phyloP scores from a whole-genome alignment of 2,113 vertebrate genomes.

The Toxotes jaculatrix region DNA sequence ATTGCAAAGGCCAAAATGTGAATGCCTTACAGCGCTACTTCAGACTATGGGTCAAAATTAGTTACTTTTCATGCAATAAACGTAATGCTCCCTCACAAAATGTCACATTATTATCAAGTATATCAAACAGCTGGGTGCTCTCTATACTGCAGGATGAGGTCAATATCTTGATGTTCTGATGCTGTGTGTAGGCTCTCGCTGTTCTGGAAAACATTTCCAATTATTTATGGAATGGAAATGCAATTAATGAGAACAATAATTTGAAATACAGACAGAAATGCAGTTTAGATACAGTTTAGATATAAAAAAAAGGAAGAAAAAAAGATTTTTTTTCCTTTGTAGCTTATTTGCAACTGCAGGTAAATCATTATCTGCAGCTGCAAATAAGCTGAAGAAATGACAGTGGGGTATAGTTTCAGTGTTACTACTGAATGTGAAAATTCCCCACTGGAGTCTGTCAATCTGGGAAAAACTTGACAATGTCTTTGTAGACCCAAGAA shows the following conservation, averaged over 20 bases:
- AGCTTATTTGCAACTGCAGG: too few relatives aligned
- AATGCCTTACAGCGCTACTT: constrained; percentile 7
- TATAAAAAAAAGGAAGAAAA: too few relatives aligned
- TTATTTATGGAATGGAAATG: too few relatives aligned
- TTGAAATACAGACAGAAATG: constrained; percentile 2
- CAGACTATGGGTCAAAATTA: constrained; percentile 32
- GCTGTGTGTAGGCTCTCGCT: background rate
- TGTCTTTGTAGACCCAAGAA: constrained; percentile 69
- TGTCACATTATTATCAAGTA: constrained; percentile 37
- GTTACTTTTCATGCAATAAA: constrained; percentile 24
- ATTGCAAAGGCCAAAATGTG: constrained; percentile 32
- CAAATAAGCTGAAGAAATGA: constrained; percentile 31
- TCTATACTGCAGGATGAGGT: constrained; percentile 13
- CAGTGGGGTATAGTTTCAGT: constrained; percentile 32
- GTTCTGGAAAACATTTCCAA: constrained; percentile 8
- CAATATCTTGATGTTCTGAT: constrained; percentile 16
- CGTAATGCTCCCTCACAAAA: constrained; percentile 38
- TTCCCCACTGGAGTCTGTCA: constrained; percentile 65
- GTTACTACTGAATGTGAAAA: constrained; percentile 50
- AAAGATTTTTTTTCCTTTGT: background rate
- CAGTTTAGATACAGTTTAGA: too few relatives aligned
- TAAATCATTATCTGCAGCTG: too few relatives aligned
- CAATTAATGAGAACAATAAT: constrained; percentile 1
- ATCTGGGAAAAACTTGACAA: constrained; percentile 62
- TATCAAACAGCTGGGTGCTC: constrained; percentile 44